These are phyloP conservation scores for Seriola dumerili DNA, from an alignment of 2,113 vertebrate genomes.

Conservation along the genomic window DNA sequence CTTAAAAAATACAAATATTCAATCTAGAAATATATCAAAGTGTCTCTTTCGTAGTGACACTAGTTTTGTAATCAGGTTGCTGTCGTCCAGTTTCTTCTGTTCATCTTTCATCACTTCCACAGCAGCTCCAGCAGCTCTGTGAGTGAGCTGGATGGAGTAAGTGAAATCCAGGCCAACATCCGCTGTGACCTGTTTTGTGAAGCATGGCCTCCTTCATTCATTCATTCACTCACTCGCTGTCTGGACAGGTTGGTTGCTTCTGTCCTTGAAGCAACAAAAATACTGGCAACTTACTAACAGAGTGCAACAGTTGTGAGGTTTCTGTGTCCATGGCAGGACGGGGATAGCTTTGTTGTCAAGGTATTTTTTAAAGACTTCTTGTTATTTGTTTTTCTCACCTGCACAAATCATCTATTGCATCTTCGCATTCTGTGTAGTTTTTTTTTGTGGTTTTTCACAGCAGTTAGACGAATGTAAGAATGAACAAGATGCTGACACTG, in stretches of 20 bases:
- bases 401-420: background rate
- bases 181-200: slow-evolving; percentile 29
- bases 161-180: slow-evolving; percentile 43
- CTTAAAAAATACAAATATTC: too few species aligned
- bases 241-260: background rate
- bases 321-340: background rate
- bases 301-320: background rate
- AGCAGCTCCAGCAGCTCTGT: background rate
- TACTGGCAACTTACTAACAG: background rate
- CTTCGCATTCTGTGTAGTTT: background rate
- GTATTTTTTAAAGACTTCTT: background rate
- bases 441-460: background rate
- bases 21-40: too few species aligned
- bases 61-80: background rate
- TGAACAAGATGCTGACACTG: slow-evolving; percentile 5
- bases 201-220: background rate
- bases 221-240: background rate
- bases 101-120: background rate
- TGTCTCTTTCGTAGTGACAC: background rate
- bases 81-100: background rate
- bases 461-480: slow-evolving; percentile 1
- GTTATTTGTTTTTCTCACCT: background rate
- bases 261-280: slow-evolving; percentile 10
- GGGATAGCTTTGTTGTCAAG: too few species aligned
- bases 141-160: slow-evolving; percentile 18